Evolutionary conservation across 2,888 invertebrate species (phyloP).

Genomic region (Epinotia nisella): DNA sequence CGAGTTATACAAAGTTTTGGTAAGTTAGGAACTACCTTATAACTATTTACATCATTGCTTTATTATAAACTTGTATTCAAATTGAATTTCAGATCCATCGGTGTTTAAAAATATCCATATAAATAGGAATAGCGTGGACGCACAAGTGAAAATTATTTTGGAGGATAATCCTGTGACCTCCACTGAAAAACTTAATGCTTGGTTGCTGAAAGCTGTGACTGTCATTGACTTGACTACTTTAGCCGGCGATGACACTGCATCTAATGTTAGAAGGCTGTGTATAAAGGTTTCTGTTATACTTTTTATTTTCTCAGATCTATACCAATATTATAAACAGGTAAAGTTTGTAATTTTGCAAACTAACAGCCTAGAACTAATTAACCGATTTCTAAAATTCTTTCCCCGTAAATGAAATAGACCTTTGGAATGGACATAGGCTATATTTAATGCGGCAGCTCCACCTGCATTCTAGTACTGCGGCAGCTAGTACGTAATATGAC

Average conservation of each 20-base stretch:
- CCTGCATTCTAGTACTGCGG: no score
- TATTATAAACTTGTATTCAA: neutral
- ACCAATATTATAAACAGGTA: neutral
- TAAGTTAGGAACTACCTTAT: constrained; percentile 44
- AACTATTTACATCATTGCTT: neutral
- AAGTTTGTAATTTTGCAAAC: no score
- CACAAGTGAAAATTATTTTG: constrained; percentile 66
- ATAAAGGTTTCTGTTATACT: constrained; percentile 86
- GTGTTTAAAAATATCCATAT: constrained; percentile 62
- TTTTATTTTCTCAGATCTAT: constrained; percentile 25
- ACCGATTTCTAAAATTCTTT: no score
- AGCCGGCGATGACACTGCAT: constrained; percentile 90
- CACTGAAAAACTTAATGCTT: constrained; percentile 86
- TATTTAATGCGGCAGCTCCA: no score
- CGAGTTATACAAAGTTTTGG: constrained; percentile 53
- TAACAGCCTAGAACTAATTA: no score
- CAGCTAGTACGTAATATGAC: no score
- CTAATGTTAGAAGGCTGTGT: constrained; percentile 92
- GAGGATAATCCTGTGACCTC: constrained; percentile 65
- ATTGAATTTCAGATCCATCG: constrained; percentile 55
- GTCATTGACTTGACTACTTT: constrained; percentile 97
- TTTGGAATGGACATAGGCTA: no score
- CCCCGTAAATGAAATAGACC: no score
- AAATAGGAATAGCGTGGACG: constrained; percentile 65
- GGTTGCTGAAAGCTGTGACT: constrained; percentile 92